Evolutionary conservation across 2,113 vertebrate species (phyloP).

Genomic region (human (Homo sapiens)): DNA sequence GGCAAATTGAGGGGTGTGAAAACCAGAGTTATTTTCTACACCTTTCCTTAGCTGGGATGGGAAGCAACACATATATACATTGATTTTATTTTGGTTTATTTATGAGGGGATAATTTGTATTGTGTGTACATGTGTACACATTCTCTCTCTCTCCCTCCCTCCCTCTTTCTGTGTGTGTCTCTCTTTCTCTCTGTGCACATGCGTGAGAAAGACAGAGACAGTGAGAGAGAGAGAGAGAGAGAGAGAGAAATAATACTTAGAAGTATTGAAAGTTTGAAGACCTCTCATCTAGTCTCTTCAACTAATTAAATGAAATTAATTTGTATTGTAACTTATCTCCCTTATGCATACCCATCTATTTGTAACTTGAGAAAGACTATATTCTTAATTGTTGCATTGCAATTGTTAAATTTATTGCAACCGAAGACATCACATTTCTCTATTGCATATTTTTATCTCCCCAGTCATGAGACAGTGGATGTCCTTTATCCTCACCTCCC

Average conservation of each 20-base stretch:
- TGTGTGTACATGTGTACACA: neutral
- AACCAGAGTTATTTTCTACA: neutral
- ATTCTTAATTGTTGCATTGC: neutral
- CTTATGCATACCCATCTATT: neutral
- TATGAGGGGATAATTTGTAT: neutral
- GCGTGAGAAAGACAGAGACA: neutral
- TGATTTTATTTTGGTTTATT: neutral
- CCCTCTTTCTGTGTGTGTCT: neutral
- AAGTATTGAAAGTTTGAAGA: neutral
- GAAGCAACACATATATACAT: neutral
- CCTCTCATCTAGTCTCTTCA: neutral
- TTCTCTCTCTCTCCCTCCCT: neutral
- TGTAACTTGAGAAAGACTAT: neutral
- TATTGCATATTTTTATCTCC: neutral
- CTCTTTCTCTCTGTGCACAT: too few relatives aligned
- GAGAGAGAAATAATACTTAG: neutral
- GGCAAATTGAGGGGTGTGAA: neutral
- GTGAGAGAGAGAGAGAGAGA: neutral
- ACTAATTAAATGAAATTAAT: slow-evolving; percentile 18
- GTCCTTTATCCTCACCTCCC: neutral
- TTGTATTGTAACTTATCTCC: neutral
- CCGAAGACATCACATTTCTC: slow-evolving; percentile 2
- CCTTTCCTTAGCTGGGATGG: neutral
- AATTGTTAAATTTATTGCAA: neutral
- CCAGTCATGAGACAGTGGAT: neutral